A percentile compares a stretch with the other conserved stretches of the same genome.
Conservation (phyloP, 2,797 vertebrate species). For the Basileuterus tristriatus region DNA sequence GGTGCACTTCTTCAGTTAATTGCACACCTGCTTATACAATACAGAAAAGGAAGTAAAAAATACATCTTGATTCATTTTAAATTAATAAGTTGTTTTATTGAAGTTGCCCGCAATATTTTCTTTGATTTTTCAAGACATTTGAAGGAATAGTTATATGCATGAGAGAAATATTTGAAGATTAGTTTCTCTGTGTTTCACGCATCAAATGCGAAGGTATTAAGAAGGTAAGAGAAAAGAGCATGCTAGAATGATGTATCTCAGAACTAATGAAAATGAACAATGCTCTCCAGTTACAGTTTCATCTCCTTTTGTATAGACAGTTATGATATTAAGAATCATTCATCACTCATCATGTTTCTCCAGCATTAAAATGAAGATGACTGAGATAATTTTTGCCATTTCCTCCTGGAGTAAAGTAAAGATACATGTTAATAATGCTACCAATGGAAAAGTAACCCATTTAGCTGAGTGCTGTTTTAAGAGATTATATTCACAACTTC, state of each 20-base stretch:
- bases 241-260: constrained; percentile 19
- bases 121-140: constrained; percentile 4
- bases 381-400: constrained; percentile 39
- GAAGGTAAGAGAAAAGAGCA: neutral
- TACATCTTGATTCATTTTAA: neutral
- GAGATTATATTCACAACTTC: constrained; percentile 30
- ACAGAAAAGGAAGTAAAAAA: neutral
- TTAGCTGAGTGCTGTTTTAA: constrained; percentile 47
- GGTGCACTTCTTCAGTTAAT: neutral
- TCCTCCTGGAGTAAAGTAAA: constrained; percentile 24
- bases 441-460: constrained; percentile 48
- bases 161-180: constrained; percentile 1
- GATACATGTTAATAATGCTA: constrained; percentile 12
- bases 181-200: neutral
- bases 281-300: constrained; percentile 38
- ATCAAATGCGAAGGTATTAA: neutral
- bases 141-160: neutral
- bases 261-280: constrained; percentile 21
- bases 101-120: neutral
- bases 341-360: constrained; percentile 44
- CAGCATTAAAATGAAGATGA: constrained; percentile 25
- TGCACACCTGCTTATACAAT: constrained; percentile 22
- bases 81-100: neutral
- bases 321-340: constrained; percentile 42
- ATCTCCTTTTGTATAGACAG: constrained; percentile 13